phyloP scores from a whole-genome alignment of 2,888 invertebrate genomes.

The Drosophila meridiana region DNA sequence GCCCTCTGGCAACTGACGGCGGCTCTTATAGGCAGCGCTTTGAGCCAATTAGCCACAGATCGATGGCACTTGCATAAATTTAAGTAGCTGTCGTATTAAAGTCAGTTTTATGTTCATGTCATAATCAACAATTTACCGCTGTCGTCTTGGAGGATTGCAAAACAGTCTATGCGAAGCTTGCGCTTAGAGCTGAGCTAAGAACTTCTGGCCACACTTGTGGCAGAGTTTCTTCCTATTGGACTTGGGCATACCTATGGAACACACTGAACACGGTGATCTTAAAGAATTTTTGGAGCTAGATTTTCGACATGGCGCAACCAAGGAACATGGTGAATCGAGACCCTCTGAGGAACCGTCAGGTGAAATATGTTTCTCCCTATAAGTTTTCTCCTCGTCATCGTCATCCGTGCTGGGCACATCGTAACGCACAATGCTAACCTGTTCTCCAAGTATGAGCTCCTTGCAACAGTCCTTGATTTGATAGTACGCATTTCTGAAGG shows the following conservation, averaged over 20 bases:
- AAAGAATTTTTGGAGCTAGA: background rate
- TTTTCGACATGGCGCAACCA: background rate
- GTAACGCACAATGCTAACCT: conserved; percentile 59
- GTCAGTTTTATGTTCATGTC: conserved; percentile 33
- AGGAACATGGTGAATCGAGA: background rate
- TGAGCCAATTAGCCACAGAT: conserved; percentile 43
- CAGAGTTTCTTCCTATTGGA: conserved; percentile 46
- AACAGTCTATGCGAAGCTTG: background rate
- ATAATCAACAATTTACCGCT: conserved; percentile 1
- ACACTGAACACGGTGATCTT: background rate
- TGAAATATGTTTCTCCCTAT: background rate
- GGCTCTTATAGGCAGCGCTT: conserved; percentile 48
- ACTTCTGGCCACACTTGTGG: conserved; percentile 52
- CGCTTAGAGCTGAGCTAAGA: conserved; percentile 84
- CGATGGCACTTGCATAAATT: conserved; percentile 17
- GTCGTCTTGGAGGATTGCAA: background rate
- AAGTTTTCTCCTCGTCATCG: conserved; percentile 21
- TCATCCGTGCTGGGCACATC: conserved; percentile 68
- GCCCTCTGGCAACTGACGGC: background rate
- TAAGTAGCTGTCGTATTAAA: conserved; percentile 46
- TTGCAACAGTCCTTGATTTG: conserved; percentile 71
- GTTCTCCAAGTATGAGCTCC: conserved; percentile 61
- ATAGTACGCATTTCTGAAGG: conserved; percentile 68
- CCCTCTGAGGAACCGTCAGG: background rate
- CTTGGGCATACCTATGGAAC: background rate